A percentile compares a stretch with the other conserved stretches of the same genome.
Conservation (phyloP, 2,113 vertebrate genomes). For the Thinocorus orbignyianus region DNA sequence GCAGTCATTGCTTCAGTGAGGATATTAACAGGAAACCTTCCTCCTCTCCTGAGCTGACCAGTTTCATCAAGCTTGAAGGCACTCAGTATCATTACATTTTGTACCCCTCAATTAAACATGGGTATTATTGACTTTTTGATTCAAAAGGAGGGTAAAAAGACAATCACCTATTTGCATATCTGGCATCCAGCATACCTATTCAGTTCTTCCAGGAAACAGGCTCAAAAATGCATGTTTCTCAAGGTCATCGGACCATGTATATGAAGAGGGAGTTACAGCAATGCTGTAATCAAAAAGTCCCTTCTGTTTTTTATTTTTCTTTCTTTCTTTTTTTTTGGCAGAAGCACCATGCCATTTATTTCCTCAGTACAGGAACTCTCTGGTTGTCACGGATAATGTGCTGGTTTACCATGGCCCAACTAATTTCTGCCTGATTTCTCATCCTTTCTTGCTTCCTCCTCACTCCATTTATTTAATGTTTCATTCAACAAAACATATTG, state of each 20-base stretch:
- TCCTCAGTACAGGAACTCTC: neutral
- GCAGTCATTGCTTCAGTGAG: neutral
- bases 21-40: neutral
- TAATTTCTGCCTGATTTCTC: neutral
- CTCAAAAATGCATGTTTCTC: neutral
- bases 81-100: fast-evolving
- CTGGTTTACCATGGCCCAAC: neutral
- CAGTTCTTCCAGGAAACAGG: neutral
- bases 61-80: neutral
- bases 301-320: neutral
- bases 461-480: neutral
- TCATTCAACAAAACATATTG: neutral
- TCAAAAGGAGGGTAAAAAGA: neutral
- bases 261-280: fast-evolving
- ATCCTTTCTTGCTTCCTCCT: neutral
- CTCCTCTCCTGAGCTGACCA: neutral
- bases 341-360: neutral
- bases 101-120: neutral
- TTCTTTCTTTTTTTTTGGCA: neutral
- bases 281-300: neutral
- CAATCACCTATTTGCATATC: neutral
- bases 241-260: neutral
- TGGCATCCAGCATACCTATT: neutral
- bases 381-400: neutral
- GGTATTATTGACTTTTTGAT: neutral